A percentile compares a stretch with the other conserved stretches of the same genome.
These are phyloP conservation scores for Andrena hattorfiana DNA, from an alignment of 2,888 invertebrate species.

Conservation along the genomic window DNA sequence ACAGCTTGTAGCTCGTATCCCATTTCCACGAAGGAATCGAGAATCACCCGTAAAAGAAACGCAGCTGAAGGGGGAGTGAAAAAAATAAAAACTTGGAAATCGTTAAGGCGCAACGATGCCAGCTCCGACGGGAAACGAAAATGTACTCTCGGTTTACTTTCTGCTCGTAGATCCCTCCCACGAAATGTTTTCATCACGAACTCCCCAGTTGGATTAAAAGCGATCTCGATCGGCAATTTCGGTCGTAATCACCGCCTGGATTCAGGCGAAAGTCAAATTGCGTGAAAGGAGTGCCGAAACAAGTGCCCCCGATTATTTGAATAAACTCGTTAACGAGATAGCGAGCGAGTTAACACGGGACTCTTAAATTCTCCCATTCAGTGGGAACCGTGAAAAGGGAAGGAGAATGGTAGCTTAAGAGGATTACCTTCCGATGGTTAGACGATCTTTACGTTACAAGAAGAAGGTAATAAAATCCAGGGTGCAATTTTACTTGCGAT, in stretches of 20 bases:
- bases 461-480: neutral
- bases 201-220: too few species aligned
- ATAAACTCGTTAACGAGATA: slow-evolving; percentile 18
- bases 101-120: neutral
- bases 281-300: too few species aligned
- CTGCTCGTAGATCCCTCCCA: neutral
- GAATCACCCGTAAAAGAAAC: neutral
- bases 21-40: neutral
- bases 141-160: neutral
- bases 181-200: neutral
- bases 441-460: neutral
- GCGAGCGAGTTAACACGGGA: neutral
- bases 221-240: neutral
- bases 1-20: neutral
- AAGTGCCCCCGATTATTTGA: neutral
- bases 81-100: neutral
- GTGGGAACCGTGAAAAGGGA: neutral
- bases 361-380: neutral
- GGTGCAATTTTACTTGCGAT: neutral
- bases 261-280: neutral
- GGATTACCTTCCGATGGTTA: slow-evolving; percentile 8
- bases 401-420: slow-evolving; percentile 2
- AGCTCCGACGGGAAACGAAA: neutral
- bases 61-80: neutral
- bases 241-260: neutral